Percentiles rank a stretch among this genome's conserved stretches.
Evolutionary conservation across 2,113 vertebrate genomes (phyloP).

Genomic region (Euleptes europaea): DNA sequence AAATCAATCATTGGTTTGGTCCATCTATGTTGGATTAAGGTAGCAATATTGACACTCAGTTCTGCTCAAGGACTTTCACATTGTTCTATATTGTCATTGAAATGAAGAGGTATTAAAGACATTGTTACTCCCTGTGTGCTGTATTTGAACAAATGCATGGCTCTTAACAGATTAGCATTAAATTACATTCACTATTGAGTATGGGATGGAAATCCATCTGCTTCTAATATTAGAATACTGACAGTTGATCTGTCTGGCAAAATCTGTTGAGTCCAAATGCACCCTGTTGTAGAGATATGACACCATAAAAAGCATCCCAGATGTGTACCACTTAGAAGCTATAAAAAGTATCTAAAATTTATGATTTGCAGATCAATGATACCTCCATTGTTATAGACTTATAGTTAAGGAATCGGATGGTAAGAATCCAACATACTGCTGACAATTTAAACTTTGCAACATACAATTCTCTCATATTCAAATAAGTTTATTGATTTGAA

Average conservation of each 20-base stretch:
- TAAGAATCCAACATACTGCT: background rate
- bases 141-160: constrained; percentile 32
- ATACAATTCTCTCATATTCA: background rate
- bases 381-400: constrained; percentile 16
- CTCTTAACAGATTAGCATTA: constrained; percentile 50
- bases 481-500: background rate
- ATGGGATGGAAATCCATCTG: constrained; percentile 58
- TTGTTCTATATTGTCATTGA: constrained; percentile 57
- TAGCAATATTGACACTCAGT: constrained; percentile 27
- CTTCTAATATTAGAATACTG: constrained; percentile 62
- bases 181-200: constrained; percentile 51
- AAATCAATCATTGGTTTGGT: constrained; percentile 49
- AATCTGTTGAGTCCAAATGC: constrained; percentile 60
- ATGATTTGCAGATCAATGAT: constrained; percentile 21
- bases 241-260: constrained; percentile 64
- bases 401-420: background rate
- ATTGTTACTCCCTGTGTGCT: constrained; percentile 33
- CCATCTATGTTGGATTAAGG: background rate
- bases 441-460: background rate
- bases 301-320: constrained; percentile 20
- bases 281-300: constrained; percentile 35
- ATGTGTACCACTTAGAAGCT: background rate
- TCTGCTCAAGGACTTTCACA: constrained; percentile 56
- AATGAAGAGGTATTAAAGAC: constrained; percentile 39
- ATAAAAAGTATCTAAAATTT: background rate